phyloP scores from a whole-genome alignment of 2,888 invertebrate species.

The Chrysomela aeneicollis region DNA sequence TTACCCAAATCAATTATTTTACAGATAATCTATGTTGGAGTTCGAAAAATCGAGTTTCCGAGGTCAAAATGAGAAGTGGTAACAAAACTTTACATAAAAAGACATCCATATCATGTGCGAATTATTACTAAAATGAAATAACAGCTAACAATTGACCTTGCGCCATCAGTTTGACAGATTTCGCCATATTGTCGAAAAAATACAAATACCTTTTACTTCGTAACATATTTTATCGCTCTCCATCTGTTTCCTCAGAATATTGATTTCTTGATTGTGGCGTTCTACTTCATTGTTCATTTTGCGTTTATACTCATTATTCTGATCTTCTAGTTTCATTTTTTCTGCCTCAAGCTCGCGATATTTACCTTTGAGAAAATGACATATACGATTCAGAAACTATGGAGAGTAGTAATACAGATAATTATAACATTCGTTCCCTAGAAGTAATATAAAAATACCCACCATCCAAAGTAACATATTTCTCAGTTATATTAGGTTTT shows the following conservation, averaged over 20 bases:
- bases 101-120: no score
- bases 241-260: conserved; percentile 33
- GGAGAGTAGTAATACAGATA: background rate
- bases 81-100: no score
- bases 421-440: background rate
- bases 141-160: background rate
- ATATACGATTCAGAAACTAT: background rate
- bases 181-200: background rate
- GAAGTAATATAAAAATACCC: no score
- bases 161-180: no score
- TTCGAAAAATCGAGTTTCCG: no score
- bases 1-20: no score
- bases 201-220: conserved; percentile 37
- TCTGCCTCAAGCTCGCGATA: conserved; percentile 26
- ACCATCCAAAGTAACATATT: conserved; percentile 31
- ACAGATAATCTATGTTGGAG: no score
- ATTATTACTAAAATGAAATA: no score
- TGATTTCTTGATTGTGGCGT: conserved; percentile 23
- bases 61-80: no score
- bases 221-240: conserved; percentile 29
- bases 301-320: conserved; percentile 24
- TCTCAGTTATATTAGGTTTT: conserved; percentile 29
- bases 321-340: conserved; percentile 20
- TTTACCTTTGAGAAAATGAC: conserved; percentile 24
- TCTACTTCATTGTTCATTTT: conserved; percentile 29